Base-by-base conservation (phyloP, 2,888 invertebrate genomes). In the Ennomos fuscantarius region DNA sequence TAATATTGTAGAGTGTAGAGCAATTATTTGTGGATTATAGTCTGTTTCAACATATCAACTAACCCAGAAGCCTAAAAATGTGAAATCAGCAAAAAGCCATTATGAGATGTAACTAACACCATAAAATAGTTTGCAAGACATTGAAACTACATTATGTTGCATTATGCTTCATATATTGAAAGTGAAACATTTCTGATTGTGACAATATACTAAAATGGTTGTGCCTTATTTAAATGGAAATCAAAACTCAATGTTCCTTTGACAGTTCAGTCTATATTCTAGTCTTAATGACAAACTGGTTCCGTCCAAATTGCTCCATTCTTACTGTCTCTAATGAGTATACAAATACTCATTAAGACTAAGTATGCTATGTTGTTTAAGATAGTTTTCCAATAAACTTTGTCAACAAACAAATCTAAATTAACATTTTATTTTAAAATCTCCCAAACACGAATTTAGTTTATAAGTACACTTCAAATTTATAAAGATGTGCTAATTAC, bases 281-380 rank as follows among this genome's bases (percentile, higher is more conserved):
- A 91, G 90, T 90, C 91, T 77, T 88, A 82, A 79, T 75, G 79
- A 82, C 78, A 81, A 81, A 87, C 84, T 78, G 76, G 84, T 87
- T 90, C 91, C 91, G 91, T 92, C 91, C 91, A 89, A 89, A 88
- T 86, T 89, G 80, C 81, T 86, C 81, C 79, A 80, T 71, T 79
- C 66, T 76, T 73, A 73, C 74, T 76, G 72, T 76, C 69, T 77
- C 57, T 45, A 39, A 52, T 57, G 46, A 76, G 68, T 73, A 71
- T 71, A n/a, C n/a, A n/a, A n/a, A n/a, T n/a, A n/a, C n/a, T n/a
- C n/a, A n/a, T 66, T 66, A 11, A 54, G 56, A 66, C 63, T 70
- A 67, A 52, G 57, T 68, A 60, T 70, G 61, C 69, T 72, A 65
- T 60, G 57, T 51, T 61, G 62, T 51, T 54, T 59, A 59, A 53